Base-by-base conservation (phyloP, 2,797 vertebrate species). In the Merluccius polli region DNA sequence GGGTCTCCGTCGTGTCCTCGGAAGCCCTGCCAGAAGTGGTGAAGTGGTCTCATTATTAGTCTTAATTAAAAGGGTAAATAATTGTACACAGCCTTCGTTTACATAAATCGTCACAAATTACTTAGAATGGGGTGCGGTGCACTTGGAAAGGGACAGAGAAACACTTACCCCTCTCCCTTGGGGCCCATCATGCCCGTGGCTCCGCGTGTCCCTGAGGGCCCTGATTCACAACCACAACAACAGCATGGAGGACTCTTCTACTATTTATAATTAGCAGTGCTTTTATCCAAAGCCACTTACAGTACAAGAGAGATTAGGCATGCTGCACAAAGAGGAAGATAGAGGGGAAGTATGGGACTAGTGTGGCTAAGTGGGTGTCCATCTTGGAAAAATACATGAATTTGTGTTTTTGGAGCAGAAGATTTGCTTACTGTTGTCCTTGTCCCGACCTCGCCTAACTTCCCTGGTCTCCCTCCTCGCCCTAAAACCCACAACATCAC, bases 381-480 rank as follows among this genome's bases (percentile, higher is more conserved):
- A 13, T 65, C 59, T 27, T 29, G 59, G 59, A 27, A n/a, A 74
- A 2, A 80, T 33, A 41, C 73, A 21, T 71, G 12, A 3, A 71
- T 38, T 38, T 13, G n/a, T 24, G 27, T 15, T 72, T 16, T 18
- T 16, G 18, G 59, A 44, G 36, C 33, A 27, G n/a, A 16, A 29
- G 29, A 65, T 69, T 5, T 44, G 48, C 69, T 30, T 6, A 29
- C 98, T 85, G 79, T 93, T 83, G 92, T 87, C 98, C 98, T 93
- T 96, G 95, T 78, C 85, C 98, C 98, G 2, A 95, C 92, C 59
- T 97, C 96, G 81, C 98, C 98, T 18, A 78, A 73, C 82, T 87
- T 82, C 98, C 98, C 88, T 98, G 96, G 27, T 98, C 96, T 65
- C 98, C 98, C 89, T 98, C 97, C 89, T 97, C 96, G 76, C 98